Evolutionary conservation across 1,140 invertebrate species (phyloP).

Genomic region (Drosophila sp.): DNA sequence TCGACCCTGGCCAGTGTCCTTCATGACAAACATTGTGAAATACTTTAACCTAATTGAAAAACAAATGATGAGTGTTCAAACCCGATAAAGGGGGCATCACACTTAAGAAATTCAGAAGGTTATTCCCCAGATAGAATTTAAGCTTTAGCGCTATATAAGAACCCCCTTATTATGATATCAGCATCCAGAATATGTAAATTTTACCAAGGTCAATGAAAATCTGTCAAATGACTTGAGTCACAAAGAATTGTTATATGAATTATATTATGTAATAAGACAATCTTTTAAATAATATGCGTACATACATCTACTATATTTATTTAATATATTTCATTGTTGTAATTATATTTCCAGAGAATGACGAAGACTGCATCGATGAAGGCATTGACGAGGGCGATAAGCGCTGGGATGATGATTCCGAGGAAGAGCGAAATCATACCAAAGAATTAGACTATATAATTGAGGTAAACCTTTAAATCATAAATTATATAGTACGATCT

Average conservation of each 20-base stretch:
- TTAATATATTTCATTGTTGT: conserved; percentile 11
- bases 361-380: conserved; percentile 95
- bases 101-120: neutral
- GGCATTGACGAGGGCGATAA: conserved; percentile 88
- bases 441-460: conserved; percentile 82
- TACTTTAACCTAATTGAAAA: neutral
- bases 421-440: conserved; percentile 83
- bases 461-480: conserved; percentile 56
- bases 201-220: conserved; percentile 20
- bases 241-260: conserved; percentile 17
- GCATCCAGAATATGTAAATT: neutral
- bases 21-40: neutral
- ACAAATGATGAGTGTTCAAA: neutral
- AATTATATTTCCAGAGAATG: conserved; percentile 86
- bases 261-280: neutral
- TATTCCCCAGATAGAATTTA: neutral
- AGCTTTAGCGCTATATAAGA: neutral
- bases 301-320: conserved; percentile 1
- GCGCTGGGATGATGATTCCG: conserved; percentile 84
- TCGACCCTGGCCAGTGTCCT: too few species aligned
- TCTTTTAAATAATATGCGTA: neutral
- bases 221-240: conserved; percentile 27
- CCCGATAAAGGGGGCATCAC: too few species aligned
- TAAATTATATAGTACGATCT: too few species aligned
- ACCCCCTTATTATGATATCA: conserved; percentile 25